Conservation (phyloP, 2,888 invertebrate species). For the Drosophila sordidula region DNA sequence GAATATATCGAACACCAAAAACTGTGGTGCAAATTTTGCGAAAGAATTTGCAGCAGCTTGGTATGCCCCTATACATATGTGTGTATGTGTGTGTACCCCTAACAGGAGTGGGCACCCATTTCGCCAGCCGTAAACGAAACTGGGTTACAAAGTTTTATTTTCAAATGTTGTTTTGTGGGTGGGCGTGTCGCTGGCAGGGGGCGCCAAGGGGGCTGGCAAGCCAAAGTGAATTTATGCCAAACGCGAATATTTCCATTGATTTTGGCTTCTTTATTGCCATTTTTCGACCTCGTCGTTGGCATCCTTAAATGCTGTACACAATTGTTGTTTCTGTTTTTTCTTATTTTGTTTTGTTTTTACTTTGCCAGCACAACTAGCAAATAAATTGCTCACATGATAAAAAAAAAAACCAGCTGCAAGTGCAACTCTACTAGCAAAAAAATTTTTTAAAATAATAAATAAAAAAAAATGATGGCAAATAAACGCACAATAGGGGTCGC, state of each 20-base stretch:
- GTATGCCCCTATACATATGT: not conserved
- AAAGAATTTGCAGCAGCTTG: slow-evolving; percentile 11
- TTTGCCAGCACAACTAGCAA: slow-evolving; percentile 46
- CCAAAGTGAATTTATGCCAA: slow-evolving; percentile 76
- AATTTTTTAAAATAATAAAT: not conserved
- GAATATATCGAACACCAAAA: slow-evolving; percentile 47
- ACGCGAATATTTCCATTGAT: slow-evolving; percentile 77
- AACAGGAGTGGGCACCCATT: slow-evolving; percentile 3
- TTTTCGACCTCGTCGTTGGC: slow-evolving; percentile 44
- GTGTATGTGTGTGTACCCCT: not conserved
- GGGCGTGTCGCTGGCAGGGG: slow-evolving; percentile 12
- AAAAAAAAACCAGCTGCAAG: slow-evolving; percentile 44
- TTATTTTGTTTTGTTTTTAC: slow-evolving; percentile 25
- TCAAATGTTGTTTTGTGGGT: slow-evolving; percentile 53
- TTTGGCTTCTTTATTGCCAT: slow-evolving; percentile 72
- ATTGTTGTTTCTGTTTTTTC: slow-evolving; percentile 29
- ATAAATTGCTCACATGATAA: slow-evolving; percentile 64
- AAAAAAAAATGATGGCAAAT: slow-evolving; percentile 4
- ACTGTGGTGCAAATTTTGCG: slow-evolving; percentile 10
- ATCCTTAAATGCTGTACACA: slow-evolving; percentile 61
- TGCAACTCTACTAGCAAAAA: slow-evolving; percentile 21
- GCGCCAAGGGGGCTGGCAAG: not conserved
- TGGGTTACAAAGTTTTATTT: slow-evolving; percentile 75
- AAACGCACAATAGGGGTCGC: slow-evolving; percentile 5
- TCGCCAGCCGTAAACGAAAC: slow-evolving; percentile 45